Base-by-base conservation (phyloP, 2,888 invertebrate genomes). In the Tetrapedia diversipes region DNA sequence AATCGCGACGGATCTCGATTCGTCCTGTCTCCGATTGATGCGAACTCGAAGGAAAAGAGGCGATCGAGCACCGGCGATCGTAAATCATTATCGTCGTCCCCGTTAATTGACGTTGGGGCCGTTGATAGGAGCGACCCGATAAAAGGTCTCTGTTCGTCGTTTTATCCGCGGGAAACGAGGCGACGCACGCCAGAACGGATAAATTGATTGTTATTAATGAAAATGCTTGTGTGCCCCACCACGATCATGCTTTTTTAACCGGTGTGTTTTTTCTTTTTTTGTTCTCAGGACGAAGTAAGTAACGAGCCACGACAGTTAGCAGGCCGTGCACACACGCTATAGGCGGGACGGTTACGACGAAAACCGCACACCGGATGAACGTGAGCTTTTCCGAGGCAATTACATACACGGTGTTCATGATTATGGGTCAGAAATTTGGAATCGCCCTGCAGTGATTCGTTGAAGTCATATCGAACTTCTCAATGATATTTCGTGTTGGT, bases 201-300 rank as follows among this genome's bases (percentile, higher is more conserved):
- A 72, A n/a, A 77, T 80, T 77, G 77, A 71, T 77, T 83, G 63
- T 82, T 80, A 77, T 83, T 79, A 79, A 83, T 81, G 70, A 74
- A n/a, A 73, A 76, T 73, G 71, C 73, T 69, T 72, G 69, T 68
- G n/a, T n/a, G n/a, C n/a, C n/a, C n/a, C n/a, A n/a, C 64, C 63
- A 75, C 65, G 74, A 72, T 59, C 79, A 78, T 64, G 59, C 82
- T 74, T 87, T 57, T 87, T 87, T 89, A 88, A 89, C 85, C 80
- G 79, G 67, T 86, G 66, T 88, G 79, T 88, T 84, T 88, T 89
- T 87, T 87, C 76, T 90, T 89, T 91, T 67, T 92, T 88, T 92
- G 90, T 90, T 92, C 88, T 82, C 90, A 92, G 92, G 92, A 90
- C 89, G 92, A 92, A 92, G 92, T 92, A 92, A 92, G 92, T 92